Conservation (phyloP, 2,888 invertebrate genomes). For the Eulithis testata region DNA sequence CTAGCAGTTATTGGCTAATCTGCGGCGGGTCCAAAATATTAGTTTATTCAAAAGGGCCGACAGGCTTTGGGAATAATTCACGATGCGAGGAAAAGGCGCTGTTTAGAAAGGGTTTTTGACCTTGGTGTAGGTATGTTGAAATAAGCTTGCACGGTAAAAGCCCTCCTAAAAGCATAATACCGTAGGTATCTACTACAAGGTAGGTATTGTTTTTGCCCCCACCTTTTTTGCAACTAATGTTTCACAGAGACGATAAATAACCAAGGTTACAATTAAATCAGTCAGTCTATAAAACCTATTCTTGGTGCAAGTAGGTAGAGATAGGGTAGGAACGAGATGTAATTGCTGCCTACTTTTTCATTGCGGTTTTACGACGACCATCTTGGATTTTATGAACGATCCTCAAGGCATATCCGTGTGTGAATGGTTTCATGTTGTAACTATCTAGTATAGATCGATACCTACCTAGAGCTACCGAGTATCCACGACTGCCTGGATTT, state of each 20-base stretch:
- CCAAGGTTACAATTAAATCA: no score
- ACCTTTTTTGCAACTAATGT: no score
- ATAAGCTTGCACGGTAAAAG: neutral
- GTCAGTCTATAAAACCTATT: no score
- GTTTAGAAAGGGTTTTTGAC: slow-evolving; percentile 27
- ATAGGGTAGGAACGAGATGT: slow-evolving; percentile 10
- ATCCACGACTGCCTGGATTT: no score
- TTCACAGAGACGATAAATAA: no score
- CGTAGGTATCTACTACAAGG: no score
- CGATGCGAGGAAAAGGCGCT: slow-evolving; percentile 43
- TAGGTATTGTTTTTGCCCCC: no score
- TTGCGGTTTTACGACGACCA: slow-evolving; percentile 30
- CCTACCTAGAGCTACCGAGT: no score
- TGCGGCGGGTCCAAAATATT: slow-evolving; percentile 42
- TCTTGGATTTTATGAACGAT: slow-evolving; percentile 29
- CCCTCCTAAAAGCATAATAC: no score
- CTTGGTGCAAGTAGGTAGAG: neutral
- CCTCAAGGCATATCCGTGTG: slow-evolving; percentile 6
- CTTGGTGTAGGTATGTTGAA: slow-evolving; percentile 16
- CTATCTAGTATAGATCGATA: neutral
- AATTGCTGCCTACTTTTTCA: slow-evolving; percentile 31
- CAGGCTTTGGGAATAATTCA: slow-evolving; percentile 51
- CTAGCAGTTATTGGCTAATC: slow-evolving; percentile 20
- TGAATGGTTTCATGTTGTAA: slow-evolving; percentile 1
- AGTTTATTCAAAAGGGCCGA: slow-evolving; percentile 52